Evolutionary conservation across 2,888 invertebrate species (phyloP), one percentile per base, ranked within the genome.

Genomic region (Enchytraeus crypticus): DNA sequence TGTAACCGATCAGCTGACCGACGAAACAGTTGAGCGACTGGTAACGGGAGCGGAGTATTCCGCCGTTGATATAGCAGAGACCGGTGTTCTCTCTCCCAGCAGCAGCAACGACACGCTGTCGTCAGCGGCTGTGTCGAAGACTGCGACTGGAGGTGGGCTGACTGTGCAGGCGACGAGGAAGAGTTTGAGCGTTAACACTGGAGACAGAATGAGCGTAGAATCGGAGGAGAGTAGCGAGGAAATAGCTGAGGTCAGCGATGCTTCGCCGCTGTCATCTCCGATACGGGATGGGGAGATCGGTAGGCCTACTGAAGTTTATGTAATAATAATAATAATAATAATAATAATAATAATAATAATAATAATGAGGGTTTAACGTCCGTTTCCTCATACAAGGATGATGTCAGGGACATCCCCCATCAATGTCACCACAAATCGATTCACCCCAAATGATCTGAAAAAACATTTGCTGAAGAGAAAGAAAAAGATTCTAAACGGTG

Each of bases 51-150:
- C 11, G 1, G 73, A 73, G 5, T 76, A 77, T 64, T 74, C 78
- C 3, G 72, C 73, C 38, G 63, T 75, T 11, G 71, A 68, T 46
- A 77, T 75, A 21, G 75, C 74, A 8, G 29, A 30, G 1, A 74
- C 74, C 47, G 64, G 68, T 61, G 72, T 73, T 5, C 71, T 70
- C 54, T 69, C 26, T 68, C 66, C 71, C 43, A 73, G 74, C 62
- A 74, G 73, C 58, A 76, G 75, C 65, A 69, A 68, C 29, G 77
- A 75, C 51, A 75, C 74, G 1, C 62, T 75, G 23, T 66, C 72
- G 27, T 54, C 55, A n/a, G 11, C 34, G 2, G 55, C 54, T 54
- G 38, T 38, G 11, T 8, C 18, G 38, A 38, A 38, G n/a, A n/a
- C n/a, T n/a, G n/a, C n/a, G n/a, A n/a, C n/a, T n/a, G n/a, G n/a